phyloP scores from a whole-genome alignment of 1,140 invertebrate species.

The Drosophila bocqueti region DNA sequence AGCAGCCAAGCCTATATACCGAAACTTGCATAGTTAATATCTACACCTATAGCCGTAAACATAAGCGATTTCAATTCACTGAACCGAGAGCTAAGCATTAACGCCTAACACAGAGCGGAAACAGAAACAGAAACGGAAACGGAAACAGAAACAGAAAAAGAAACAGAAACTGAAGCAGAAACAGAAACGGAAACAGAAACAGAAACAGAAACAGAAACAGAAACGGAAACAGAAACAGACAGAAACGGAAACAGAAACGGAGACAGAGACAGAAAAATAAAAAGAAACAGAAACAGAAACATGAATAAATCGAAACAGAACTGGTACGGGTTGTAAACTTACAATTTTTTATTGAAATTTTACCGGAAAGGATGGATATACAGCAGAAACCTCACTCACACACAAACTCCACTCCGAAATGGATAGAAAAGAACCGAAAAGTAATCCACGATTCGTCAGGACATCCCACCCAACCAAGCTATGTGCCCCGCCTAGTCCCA shows the following conservation, averaged over 20 bases:
- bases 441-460: constrained; percentile 16
- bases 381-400: background rate
- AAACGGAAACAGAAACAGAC: too few species aligned
- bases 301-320: constrained; percentile 33
- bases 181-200: too few species aligned
- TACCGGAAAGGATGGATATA: constrained; percentile 23
- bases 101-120: constrained; percentile 8
- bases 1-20: constrained; percentile 40
- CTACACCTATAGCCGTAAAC: constrained; percentile 57
- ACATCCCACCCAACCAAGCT: constrained; percentile 48
- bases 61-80: constrained; percentile 50
- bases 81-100: constrained; percentile 63
- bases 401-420: constrained; percentile 1
- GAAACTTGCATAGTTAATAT: constrained; percentile 55
- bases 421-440: constrained; percentile 5
- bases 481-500: constrained; percentile 16
- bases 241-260: background rate
- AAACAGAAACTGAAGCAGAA: too few species aligned
- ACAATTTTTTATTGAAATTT: constrained; percentile 45
- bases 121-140: background rate
- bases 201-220: too few species aligned
- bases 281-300: background rate
- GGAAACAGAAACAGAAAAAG: too few species aligned
- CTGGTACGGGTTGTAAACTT: constrained; percentile 62
- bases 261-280: too few species aligned